phyloP scores from a whole-genome alignment of 92 coral and sea anemone species.

The Chrysogorgia sp. region DNA sequence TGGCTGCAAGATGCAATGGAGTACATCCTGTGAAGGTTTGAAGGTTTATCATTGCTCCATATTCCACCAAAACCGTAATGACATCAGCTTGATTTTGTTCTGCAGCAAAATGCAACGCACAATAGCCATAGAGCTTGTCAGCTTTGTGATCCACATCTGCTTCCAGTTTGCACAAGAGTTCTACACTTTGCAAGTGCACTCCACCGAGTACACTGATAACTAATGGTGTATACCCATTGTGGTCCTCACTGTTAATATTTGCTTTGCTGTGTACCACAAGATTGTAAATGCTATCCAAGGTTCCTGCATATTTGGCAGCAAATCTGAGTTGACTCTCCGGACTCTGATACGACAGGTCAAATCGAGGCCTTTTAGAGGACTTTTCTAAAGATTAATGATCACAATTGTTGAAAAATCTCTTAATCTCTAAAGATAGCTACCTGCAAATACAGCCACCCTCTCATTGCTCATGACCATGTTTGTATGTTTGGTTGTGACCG shows the following conservation, averaged over 20 bases:
- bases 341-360: constrained; percentile 29
- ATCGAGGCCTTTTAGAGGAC: constrained; percentile 13
- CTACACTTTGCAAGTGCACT: constrained; percentile 2
- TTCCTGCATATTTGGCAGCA: constrained; percentile 23
- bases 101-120: constrained; percentile 86
- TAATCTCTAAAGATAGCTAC: not conserved
- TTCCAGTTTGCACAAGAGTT: constrained; percentile 72
- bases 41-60: constrained; percentile 66
- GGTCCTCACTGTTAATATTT: constrained; percentile 23
- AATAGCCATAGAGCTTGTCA: constrained; percentile 69
- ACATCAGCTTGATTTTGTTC: constrained; percentile 57
- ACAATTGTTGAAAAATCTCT: not conserved
- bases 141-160: constrained; percentile 80
- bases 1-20: constrained; percentile 83
- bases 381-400: not conserved
- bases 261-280: constrained; percentile 21
- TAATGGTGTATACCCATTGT: constrained; percentile 21
- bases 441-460: not conserved
- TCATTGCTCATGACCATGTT: too few species aligned
- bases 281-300: constrained; percentile 4
- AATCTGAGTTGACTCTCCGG: constrained; percentile 30
- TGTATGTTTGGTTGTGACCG: too few species aligned
- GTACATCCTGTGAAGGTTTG: constrained; percentile 81
- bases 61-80: constrained; percentile 64
- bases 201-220: constrained; percentile 1